phyloP scores from a whole-genome alignment of 2,113 vertebrate genomes.

The Ophiodon elongatus region DNA sequence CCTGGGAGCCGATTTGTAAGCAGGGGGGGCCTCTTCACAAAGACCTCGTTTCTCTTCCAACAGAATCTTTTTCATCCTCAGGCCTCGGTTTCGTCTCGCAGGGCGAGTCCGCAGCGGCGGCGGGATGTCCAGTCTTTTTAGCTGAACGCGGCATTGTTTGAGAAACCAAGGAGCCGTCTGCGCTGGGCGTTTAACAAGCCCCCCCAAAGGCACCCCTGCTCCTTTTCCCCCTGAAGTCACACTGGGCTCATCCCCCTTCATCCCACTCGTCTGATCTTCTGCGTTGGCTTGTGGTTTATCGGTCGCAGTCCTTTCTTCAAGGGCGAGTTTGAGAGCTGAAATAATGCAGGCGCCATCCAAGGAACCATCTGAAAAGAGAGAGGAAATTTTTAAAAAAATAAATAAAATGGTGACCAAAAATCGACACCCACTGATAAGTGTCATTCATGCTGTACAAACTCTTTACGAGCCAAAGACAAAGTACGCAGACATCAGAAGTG shows the following conservation, averaged over 20 bases:
- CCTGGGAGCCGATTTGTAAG: not conserved
- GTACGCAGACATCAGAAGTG: not conserved
- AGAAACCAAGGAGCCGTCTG: fast-evolving
- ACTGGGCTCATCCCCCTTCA: not conserved
- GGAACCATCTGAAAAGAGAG: conserved; percentile 48
- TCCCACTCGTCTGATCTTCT: not conserved
- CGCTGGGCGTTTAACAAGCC: not conserved
- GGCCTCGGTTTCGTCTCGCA: conserved; percentile 61
- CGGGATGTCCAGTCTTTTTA: conserved; percentile 32
- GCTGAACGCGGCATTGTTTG: conserved; percentile 36
- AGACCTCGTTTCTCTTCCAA: conserved; percentile 42
- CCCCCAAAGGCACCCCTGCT: not conserved
- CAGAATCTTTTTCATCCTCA: conserved; percentile 59
- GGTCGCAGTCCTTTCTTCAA: not conserved
- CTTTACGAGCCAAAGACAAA: not conserved
- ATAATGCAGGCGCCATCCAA: conserved; percentile 52
- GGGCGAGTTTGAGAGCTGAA: conserved; percentile 56
- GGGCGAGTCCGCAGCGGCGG: not conserved
- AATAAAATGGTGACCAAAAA: not conserved
- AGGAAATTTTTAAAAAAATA: not conserved
- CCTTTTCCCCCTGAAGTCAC: not conserved
- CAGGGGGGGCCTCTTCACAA: not conserved
- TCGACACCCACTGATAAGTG: not conserved
- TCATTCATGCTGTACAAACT: no score
- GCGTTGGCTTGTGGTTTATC: not conserved